Percentiles rank a stretch among this genome's conserved stretches.
These are phyloP conservation scores for Gobionotothen gibberifrons DNA, from an alignment of 2,797 vertebrate species.

Conservation along the genomic window DNA sequence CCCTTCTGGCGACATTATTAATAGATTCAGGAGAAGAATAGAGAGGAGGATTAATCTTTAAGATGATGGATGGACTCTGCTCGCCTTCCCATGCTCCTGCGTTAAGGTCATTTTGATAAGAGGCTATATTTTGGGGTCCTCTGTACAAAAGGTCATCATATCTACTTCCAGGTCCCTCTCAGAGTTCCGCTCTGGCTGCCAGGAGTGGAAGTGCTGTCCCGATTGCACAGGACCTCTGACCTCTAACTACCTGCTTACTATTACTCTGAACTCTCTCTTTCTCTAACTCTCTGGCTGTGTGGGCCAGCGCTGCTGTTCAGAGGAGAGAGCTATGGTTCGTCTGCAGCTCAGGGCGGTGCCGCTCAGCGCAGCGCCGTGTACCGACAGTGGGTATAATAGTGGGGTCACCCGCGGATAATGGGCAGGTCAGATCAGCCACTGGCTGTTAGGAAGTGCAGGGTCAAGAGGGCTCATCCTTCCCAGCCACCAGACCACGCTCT, in stretches of 20 bases:
- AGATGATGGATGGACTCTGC: conserved; percentile 83
- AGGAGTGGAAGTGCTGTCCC: conserved; percentile 78
- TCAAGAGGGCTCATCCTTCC: conserved; percentile 72
- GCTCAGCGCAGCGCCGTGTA: conserved; percentile 46
- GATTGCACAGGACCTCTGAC: conserved; percentile 76
- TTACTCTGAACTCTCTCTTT: conserved; percentile 64
- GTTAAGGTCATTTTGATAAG: conserved; percentile 86
- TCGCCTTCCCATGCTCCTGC: conserved; percentile 83
- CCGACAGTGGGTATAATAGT: conserved; percentile 65
- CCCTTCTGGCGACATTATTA: conserved; percentile 81
- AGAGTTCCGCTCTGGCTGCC: conserved; percentile 76
- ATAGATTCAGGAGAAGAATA: conserved; percentile 84
- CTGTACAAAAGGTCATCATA: conserved; percentile 81
- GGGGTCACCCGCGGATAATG: conserved; percentile 74
- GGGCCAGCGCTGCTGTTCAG: conserved; percentile 38
- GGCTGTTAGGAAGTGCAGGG: conserved; percentile 71
- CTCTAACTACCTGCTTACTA: conserved; percentile 73
- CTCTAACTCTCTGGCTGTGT: conserved; percentile 48
- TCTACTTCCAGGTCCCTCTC: conserved; percentile 83
- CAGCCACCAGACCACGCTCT: conserved; percentile 44
- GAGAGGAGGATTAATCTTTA: conserved; percentile 84
- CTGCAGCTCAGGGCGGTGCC: conserved; percentile 39
- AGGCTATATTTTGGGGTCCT: conserved; percentile 82
- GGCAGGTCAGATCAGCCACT: conserved; percentile 67
- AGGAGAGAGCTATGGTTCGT: conserved; percentile 60